Evolutionary conservation across 1,140 invertebrate species (phyloP), one percentile per base, ranked within the genome.

Genomic region (Limonius californicus): DNA sequence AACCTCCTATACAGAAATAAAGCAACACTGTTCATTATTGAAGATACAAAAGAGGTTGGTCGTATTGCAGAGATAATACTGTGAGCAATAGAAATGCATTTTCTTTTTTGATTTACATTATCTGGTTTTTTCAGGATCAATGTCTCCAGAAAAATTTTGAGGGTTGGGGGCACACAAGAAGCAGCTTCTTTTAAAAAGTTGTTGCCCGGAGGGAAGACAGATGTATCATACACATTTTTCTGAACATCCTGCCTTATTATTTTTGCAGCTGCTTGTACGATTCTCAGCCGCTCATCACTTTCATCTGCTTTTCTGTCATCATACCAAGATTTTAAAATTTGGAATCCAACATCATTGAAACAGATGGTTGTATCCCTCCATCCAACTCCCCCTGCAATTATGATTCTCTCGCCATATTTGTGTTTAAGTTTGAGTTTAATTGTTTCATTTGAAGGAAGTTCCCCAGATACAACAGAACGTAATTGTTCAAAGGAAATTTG

Each of bases 171-270:
- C 35, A 65, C 30, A 15, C 30, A 14, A 18, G 35, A 7, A 15
- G 64, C 39, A 14, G 61, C 56, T 42, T 66, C 55, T 30, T 58
- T 53, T 21, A 68, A 42, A 58, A 70, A 66, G 20, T 63, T 23
- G 53, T 64, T 64, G 19, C 55, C 14, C 7, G 65, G 54, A 14
- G 66, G 64, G 59, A 69, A 70, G 32, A 16, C 11, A 43, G 58
- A 56, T 8, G 23, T 56, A 12, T 63, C 59, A 61, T 63, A 63
- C 1, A 57, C 32, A 53, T 53, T 18, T 32, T 68, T 64, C 19
- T 68, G 53, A 16, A 72, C 66, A 55, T 70, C 70, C 39, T 70
- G 57, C 27, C 21, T 7, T 53, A 71, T 68, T 30, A 72, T 72
- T 54, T 23, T 60, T 58, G 65, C 71, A 18, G 70, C 68, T 55